These are phyloP conservation scores for Symphodus melops DNA, from an alignment of 2,113 vertebrate species.

Conservation along the genomic window DNA sequence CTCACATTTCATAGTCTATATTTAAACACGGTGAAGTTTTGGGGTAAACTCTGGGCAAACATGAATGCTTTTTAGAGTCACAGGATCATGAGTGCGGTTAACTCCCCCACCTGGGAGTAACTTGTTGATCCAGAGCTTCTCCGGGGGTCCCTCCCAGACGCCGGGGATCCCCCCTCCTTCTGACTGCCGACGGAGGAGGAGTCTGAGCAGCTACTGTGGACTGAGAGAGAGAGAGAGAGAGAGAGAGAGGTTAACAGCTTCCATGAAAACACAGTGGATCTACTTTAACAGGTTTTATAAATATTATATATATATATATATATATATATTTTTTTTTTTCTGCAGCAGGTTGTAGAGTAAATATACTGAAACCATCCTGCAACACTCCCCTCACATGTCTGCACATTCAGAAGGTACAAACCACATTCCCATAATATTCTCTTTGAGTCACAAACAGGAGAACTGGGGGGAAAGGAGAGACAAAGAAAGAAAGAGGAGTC, in stretches of 20 bases:
- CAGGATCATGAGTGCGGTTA: conserved; percentile 3
- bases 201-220: conserved; percentile 81
- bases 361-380: not conserved
- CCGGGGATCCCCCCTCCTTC: conserved; percentile 79
- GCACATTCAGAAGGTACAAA: not conserved
- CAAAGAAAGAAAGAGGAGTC: conserved; percentile 43
- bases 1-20: conserved; percentile 14
- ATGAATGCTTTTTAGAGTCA: not conserved
- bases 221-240: conserved; percentile 35
- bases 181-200: conserved; percentile 79
- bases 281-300: not conserved
- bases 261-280: not conserved
- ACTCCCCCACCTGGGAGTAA: conserved; percentile 70
- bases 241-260: conserved; percentile 6
- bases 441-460: not conserved
- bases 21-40: not conserved
- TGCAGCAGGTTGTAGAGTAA: not conserved
- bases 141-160: conserved; percentile 73
- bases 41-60: not conserved
- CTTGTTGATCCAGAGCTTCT: conserved; percentile 72
- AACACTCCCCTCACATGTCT: not conserved
- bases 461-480: not conserved
- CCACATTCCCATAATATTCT: conserved; percentile 7
- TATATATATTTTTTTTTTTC: not conserved
- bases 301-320: no score